phyloP scores from a whole-genome alignment of 2,888 invertebrate species.

The Drosophila neutralis region DNA sequence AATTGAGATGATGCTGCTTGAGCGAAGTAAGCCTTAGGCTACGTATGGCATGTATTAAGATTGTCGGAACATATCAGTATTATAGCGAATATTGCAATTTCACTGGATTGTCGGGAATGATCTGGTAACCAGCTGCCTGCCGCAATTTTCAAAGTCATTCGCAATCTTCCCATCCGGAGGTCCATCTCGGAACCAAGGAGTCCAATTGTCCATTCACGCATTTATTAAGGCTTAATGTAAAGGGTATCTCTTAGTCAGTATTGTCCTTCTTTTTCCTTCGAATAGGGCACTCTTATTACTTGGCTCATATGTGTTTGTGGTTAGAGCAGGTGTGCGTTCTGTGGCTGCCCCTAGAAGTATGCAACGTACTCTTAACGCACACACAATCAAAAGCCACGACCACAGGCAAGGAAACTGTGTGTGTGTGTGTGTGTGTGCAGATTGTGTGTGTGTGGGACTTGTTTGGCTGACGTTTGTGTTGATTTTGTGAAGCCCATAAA shows the following conservation, averaged over 20 bases:
- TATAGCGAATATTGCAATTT: background rate
- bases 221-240: too few species aligned
- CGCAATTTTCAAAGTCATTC: background rate
- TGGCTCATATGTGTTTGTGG: conserved; percentile 15
- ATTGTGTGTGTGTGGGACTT: background rate
- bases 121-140: background rate
- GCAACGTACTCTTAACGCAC: conserved; percentile 37
- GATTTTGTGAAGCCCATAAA: conserved; percentile 67
- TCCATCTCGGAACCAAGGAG: background rate
- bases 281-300: background rate
- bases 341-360: conserved; percentile 48
- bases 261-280: background rate
- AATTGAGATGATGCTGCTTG: too few species aligned
- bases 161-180: accelerated
- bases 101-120: background rate
- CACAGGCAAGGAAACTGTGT: background rate
- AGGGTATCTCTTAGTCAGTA: background rate
- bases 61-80: background rate
- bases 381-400: conserved; percentile 12
- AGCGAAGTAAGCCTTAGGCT: too few species aligned
- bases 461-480: conserved; percentile 45
- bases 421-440: background rate
- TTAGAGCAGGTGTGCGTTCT: conserved; percentile 42
- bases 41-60: accelerated
- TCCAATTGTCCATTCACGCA: background rate